Evolutionary conservation across 2,888 invertebrate species (phyloP).

Genomic region (Acanthopleura granulata): DNA sequence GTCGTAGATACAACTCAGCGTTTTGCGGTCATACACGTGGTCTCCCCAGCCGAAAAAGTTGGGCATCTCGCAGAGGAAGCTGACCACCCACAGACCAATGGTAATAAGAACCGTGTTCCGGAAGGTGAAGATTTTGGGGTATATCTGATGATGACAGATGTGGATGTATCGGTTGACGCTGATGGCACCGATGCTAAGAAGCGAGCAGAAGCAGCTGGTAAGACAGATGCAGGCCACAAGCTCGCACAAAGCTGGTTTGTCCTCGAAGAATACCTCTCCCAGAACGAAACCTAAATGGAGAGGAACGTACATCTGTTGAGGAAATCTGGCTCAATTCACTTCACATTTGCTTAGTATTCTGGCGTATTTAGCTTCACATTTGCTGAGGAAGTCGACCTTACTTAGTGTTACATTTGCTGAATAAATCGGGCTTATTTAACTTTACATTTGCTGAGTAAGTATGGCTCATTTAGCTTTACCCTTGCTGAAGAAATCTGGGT

Average conservation of each 20-base stretch:
- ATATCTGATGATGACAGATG: conserved; percentile 30
- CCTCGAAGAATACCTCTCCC: conserved; percentile 34
- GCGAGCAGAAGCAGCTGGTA: conserved; percentile 36
- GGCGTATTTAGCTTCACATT: no score
- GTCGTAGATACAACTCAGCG: conserved; percentile 39
- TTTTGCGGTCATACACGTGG: conserved; percentile 38
- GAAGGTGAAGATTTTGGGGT: conserved; percentile 30
- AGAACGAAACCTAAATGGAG: conserved; percentile 24
- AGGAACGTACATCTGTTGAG: no score
- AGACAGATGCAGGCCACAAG: conserved; percentile 38
- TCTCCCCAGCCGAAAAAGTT: conserved; percentile 42
- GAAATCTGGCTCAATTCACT: no score
- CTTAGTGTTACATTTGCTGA: no score
- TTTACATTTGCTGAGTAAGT: no score
- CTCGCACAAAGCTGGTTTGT: conserved; percentile 33
- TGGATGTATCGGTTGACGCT: conserved; percentile 35
- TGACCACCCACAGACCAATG: conserved; percentile 33
- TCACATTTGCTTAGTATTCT: no score
- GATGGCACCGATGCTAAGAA: conserved; percentile 37
- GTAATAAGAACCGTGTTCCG: conserved; percentile 32
- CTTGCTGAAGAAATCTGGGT: no score
- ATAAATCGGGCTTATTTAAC: no score
- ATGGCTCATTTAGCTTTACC: no score
- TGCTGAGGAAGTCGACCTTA: no score
- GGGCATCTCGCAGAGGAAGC: conserved; percentile 36